Evolutionary conservation across 2,113 vertebrate genomes (phyloP), one percentile per base, ranked within the genome.

Genomic region (Aegypius monachus): DNA sequence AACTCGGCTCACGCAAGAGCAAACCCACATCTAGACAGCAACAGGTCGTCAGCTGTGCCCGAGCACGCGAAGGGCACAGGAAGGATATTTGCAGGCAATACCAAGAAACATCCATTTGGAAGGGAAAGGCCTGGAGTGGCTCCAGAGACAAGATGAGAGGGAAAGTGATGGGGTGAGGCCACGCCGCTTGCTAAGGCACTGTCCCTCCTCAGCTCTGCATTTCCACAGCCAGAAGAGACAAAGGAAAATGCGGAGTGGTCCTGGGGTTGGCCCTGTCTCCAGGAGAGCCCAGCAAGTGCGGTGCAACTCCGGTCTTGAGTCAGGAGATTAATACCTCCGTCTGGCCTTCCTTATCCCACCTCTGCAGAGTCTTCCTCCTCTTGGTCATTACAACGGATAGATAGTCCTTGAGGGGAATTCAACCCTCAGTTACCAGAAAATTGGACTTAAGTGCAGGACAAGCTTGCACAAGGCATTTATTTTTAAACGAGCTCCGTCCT

Each of bases 401-500:
- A 62, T 16, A 82, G 68, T 77, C 81, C 83, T 95, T 74, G 52
- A 83, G 72, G 48, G 20, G 79, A 91, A 90, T 75, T 86, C 58
- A 71, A 53, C 74, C 71, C 84, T 84, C 86, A 81, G 47, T 95
- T 92, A 92, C n/a, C 61, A 94, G 91, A 94, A 95, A 81, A 96
- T 63, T 86, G 34, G 91, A 75, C 81, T 75, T 90, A 74, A 92
- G 52, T 53, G 89, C 77, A 93, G 90, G 53, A 75, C 42, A 93
- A 75, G 63, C 74, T 72, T 42, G 78, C 52, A 83, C 80, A 93
- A 91, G 94, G 73, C 79, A 62, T 87, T 94, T 95, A 40, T 93
- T 94, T 91, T 85, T 95, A 85, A 95, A 93, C 1, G 7, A 95
- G 86, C 72, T 91, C 95, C 73, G 81, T 94, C 89, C 86, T 90